Evolutionary conservation across 2,888 invertebrate species (phyloP).

Genomic region (Synergus laeviventris): DNA sequence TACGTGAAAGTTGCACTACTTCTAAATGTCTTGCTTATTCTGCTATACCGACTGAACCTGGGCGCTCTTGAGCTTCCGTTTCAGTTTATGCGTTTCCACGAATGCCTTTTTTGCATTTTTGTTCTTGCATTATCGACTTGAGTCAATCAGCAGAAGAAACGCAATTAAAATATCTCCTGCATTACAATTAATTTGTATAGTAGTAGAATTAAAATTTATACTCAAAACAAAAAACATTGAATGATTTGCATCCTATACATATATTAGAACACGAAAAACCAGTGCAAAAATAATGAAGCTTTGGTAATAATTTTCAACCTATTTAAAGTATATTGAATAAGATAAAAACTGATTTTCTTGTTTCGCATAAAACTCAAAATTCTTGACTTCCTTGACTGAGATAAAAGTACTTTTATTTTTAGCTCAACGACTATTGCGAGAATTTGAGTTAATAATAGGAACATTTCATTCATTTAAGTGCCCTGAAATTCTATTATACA

Average conservation of each 20-base stretch:
- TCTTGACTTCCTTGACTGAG: background rate
- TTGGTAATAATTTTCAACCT: background rate
- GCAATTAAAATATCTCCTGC: conserved; percentile 31
- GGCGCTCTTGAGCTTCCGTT: conserved; percentile 37
- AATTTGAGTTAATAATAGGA: background rate
- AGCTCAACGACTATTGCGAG: background rate
- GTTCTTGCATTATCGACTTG: conserved; percentile 11
- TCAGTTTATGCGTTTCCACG: conserved; percentile 38
- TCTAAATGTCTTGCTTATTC: conserved; percentile 37
- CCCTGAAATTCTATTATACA: background rate
- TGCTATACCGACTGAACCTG: conserved; percentile 32
- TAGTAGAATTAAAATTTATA: background rate
- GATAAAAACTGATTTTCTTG: background rate
- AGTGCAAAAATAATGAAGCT: background rate
- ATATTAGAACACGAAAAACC: background rate
- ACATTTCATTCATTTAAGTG: background rate
- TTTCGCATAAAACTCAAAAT: background rate
- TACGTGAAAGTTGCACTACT: conserved; percentile 35
- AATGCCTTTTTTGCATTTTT: conserved; percentile 40
- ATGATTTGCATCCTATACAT: background rate
- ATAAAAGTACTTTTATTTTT: background rate
- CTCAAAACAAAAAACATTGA: background rate
- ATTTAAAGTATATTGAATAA: too few species aligned
- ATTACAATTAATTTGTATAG: conserved; percentile 17
- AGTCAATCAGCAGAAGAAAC: conserved; percentile 39